Conservation (phyloP, 2,113 vertebrate genomes). For the Anoplopoma fimbria region DNA sequence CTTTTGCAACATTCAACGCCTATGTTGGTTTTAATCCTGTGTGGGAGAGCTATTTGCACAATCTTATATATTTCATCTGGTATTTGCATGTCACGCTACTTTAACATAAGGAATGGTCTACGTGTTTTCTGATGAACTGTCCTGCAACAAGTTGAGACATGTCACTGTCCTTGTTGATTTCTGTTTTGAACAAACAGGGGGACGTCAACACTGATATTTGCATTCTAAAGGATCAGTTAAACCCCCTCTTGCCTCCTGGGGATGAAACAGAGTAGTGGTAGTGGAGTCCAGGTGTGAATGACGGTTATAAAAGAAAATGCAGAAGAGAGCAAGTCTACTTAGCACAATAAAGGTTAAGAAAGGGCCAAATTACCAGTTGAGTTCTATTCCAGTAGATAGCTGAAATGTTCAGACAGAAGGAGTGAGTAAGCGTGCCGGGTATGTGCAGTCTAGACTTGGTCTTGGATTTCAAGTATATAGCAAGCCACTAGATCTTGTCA, state of each 20-base stretch:
- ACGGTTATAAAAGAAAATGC: constrained; percentile 48
- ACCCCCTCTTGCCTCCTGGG: constrained; percentile 52
- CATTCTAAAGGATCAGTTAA: constrained; percentile 59
- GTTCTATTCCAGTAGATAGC: constrained; percentile 47
- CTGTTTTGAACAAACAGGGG: constrained; percentile 47
- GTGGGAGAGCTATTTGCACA: constrained; percentile 11
- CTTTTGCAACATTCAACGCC: neutral
- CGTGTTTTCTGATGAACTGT: constrained; percentile 50
- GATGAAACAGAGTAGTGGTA: constrained; percentile 32
- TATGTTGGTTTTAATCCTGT: neutral
- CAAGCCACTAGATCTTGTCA: constrained; percentile 68
- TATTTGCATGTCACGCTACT: constrained; percentile 26
- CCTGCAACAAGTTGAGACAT: constrained; percentile 56
- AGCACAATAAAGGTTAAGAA: constrained; percentile 41
- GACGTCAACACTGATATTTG: constrained; percentile 51
- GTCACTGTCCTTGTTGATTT: constrained; percentile 52
- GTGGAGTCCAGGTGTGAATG: constrained; percentile 60
- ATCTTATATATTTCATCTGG: constrained; percentile 8
- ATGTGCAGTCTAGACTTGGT: constrained; percentile 53
- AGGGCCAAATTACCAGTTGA: constrained; percentile 48
- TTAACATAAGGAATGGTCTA: constrained; percentile 45
- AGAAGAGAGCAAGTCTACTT: constrained; percentile 34
- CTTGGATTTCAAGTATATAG: constrained; percentile 67
- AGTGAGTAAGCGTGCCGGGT: constrained; percentile 47
- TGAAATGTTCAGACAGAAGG: constrained; percentile 51